phyloP scores from a whole-genome alignment of 2,797 vertebrate species.

The Cirrhinus mrigala region DNA sequence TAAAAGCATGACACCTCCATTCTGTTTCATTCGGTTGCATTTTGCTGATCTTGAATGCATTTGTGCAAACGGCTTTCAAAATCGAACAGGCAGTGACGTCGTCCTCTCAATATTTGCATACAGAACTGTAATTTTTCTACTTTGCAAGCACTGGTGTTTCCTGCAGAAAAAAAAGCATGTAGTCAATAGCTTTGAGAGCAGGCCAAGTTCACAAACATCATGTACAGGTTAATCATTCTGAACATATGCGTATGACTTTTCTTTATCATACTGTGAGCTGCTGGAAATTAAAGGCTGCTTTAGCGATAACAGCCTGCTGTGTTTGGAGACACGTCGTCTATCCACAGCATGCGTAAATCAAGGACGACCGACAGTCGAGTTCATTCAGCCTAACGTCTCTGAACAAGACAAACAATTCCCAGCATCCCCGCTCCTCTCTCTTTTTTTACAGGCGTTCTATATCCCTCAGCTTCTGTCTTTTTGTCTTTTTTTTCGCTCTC shows the following conservation, averaged over 20 bases:
- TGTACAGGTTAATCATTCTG: constrained; percentile 37
- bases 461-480: constrained; percentile 44
- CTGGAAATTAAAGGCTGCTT: constrained; percentile 43
- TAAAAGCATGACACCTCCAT: neutral
- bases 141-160: neutral
- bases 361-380: constrained; percentile 22
- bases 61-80: neutral
- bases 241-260: constrained; percentile 32
- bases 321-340: constrained; percentile 35
- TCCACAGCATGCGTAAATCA: constrained; percentile 25
- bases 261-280: constrained; percentile 33
- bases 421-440: constrained; percentile 24
- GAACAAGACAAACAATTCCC: constrained; percentile 38
- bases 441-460: constrained; percentile 40
- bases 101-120: neutral
- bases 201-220: neutral
- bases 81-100: neutral
- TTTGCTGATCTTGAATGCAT: constrained; percentile 7
- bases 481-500: constrained; percentile 56
- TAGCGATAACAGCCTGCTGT: constrained; percentile 38
- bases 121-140: neutral
- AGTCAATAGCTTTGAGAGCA: neutral
- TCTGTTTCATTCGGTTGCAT: neutral
- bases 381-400: constrained; percentile 36
- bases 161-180: neutral